Conservation (phyloP, 2,113 vertebrate genomes). For the Amazona guildingii region DNA sequence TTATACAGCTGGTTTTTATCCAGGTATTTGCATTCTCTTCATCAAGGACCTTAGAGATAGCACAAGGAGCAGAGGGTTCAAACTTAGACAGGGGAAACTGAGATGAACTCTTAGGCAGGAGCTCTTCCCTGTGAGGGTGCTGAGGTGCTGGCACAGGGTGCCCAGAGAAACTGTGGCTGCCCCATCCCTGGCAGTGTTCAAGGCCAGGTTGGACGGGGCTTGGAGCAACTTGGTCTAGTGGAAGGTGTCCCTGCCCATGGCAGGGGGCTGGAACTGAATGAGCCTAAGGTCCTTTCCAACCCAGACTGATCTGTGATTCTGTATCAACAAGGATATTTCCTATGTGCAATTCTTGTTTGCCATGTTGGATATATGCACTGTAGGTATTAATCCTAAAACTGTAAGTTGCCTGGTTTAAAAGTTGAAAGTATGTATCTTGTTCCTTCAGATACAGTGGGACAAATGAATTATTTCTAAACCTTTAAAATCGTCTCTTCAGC, state of each 20-base stretch:
- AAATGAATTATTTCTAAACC: not conserved
- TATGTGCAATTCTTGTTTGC: not conserved
- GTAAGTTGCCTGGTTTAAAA: not conserved
- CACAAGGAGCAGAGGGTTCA: not conserved
- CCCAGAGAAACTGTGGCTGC: too few relatives aligned
- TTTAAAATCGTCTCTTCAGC: not conserved
- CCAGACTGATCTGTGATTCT: not conserved
- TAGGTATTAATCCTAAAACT: not conserved
- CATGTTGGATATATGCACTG: not conserved
- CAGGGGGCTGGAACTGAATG: not conserved
- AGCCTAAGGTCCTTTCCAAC: not conserved
- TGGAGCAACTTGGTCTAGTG: not conserved
- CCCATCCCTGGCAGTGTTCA: not conserved
- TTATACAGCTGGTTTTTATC: not conserved
- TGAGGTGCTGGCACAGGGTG: too few relatives aligned
- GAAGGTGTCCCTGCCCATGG: not conserved
- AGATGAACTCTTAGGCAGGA: not conserved
- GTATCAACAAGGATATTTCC: not conserved
- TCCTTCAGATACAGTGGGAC: not conserved
- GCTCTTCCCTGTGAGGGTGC: too few relatives aligned
- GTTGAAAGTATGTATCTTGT: not conserved
- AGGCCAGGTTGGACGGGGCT: not conserved
- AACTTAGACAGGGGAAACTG: not conserved
- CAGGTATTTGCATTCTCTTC: not conserved
- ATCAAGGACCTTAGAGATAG: not conserved